Evolutionary conservation across 2,113 vertebrate species (phyloP).

Genomic region (Notothenia rossii): DNA sequence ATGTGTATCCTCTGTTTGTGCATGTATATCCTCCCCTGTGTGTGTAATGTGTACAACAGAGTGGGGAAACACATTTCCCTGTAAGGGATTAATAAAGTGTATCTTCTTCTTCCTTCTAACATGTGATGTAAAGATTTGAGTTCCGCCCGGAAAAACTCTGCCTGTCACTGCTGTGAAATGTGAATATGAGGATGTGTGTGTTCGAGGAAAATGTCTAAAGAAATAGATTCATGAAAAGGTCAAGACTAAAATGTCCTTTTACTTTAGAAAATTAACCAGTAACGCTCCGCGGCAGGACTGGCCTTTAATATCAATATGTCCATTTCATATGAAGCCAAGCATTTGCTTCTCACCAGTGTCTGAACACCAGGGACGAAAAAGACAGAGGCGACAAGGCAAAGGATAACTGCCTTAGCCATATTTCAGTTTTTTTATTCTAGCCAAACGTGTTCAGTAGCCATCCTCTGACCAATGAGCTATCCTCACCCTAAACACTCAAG

Average conservation of each 20-base stretch:
- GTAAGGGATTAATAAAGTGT: no score
- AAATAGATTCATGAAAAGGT: conserved; percentile 72
- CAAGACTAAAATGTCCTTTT: conserved; percentile 67
- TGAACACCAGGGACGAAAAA: not conserved
- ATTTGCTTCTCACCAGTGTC: conserved; percentile 16
- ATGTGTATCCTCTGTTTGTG: no score
- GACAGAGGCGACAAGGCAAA: not conserved
- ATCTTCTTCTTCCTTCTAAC: no score
- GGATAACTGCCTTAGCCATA: not conserved
- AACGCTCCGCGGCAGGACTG: conserved; percentile 32
- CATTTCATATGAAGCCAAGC: conserved; percentile 53
- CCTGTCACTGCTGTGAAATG: conserved; percentile 45
- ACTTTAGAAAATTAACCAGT: conserved; percentile 58
- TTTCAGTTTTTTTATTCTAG: no score
- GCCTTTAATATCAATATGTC: conserved; percentile 58
- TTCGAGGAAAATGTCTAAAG: conserved; percentile 46
- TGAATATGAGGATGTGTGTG: conserved; percentile 27
- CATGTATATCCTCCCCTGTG: no score
- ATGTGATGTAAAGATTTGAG: conserved; percentile 60
- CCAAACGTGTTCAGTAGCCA: no score
- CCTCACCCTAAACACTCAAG: no score
- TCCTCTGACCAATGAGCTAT: no score
- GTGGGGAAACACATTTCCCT: no score
- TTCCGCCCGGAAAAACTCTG: conserved; percentile 62
- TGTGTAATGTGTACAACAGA: no score